These are phyloP conservation scores for Mirounga angustirostris DNA, from an alignment of 2,113 vertebrate species.

Conservation along the genomic window DNA sequence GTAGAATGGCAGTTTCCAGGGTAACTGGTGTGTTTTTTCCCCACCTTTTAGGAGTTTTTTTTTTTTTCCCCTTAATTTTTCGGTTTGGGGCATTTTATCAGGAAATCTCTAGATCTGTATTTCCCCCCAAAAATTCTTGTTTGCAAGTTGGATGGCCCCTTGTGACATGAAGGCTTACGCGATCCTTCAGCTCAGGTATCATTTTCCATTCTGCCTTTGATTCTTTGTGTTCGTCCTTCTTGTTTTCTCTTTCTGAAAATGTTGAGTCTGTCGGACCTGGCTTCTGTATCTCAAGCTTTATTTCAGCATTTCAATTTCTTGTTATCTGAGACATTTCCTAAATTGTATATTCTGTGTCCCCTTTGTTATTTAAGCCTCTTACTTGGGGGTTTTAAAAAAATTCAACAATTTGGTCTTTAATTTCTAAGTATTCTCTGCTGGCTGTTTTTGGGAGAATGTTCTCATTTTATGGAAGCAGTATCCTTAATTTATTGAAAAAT, in stretches of 20 bases:
- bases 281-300: background rate
- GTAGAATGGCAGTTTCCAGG: background rate
- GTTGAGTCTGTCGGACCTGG: background rate
- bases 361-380: conserved; percentile 20
- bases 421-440: background rate
- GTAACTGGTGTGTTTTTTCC: background rate
- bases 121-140: background rate
- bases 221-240: background rate
- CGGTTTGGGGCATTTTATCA: background rate
- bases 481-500: background rate
- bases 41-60: background rate
- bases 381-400: background rate
- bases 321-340: background rate
- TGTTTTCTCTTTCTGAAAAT: background rate
- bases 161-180: background rate
- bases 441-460: background rate
- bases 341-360: background rate
- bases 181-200: background rate
- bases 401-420: background rate
- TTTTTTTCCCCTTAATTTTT: background rate
- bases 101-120: background rate
- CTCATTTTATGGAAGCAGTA: background rate
- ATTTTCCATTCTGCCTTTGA: background rate
- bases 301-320: background rate
- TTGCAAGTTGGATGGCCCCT: background rate